A percentile compares a stretch with the other conserved stretches of the same genome.
Conservation (phyloP, 2,797 vertebrate genomes). For the Tinamus major region DNA sequence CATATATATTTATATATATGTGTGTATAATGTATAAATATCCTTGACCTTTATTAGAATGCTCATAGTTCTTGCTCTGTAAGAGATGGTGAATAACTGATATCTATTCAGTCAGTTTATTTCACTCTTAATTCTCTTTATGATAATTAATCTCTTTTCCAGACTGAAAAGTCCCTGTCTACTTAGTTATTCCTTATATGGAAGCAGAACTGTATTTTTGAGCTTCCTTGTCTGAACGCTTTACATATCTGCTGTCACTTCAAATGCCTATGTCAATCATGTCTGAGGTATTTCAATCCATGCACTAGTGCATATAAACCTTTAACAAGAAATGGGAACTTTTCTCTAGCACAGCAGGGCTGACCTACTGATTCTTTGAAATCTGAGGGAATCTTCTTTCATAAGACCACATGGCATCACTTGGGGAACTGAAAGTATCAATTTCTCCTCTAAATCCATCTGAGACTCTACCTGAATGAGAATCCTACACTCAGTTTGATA, state of each 20-base stretch:
- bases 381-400: not conserved
- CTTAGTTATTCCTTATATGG: not conserved
- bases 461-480: not conserved
- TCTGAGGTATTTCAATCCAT: conserved; percentile 9
- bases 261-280: not conserved
- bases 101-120: not conserved
- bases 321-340: not conserved
- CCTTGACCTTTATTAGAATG: not conserved
- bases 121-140: not conserved
- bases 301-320: not conserved
- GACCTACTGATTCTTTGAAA: not conserved
- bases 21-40: not conserved
- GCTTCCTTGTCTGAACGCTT: not conserved
- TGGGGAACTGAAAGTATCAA: not conserved
- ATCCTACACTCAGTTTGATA: not conserved
- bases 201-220: not conserved
- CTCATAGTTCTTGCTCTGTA: not conserved
- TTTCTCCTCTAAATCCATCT: not conserved
- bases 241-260: not conserved
- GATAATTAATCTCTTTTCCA: not conserved
- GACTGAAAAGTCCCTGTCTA: not conserved
- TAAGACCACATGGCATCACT: not conserved
- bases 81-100: not conserved
- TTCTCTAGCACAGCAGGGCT: not conserved
- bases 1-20: no score